Percentiles rank a stretch among this genome's conserved stretches.
phyloP scores from a whole-genome alignment of 2,113 vertebrate genomes.

The Pungitius pungitius region DNA sequence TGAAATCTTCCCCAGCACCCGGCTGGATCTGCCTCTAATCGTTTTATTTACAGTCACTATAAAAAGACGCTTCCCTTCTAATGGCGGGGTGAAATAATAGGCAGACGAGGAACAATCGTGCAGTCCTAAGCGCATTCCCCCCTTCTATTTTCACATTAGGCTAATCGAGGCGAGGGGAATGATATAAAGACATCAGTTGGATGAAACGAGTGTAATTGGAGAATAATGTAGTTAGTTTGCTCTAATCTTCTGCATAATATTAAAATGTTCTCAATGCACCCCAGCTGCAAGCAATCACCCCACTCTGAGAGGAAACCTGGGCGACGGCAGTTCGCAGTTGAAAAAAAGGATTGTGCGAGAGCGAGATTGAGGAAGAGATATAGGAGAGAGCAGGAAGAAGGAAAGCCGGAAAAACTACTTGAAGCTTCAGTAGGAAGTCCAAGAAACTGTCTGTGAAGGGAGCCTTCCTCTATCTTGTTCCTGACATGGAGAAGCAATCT shows the following conservation, averaged over 20 bases:
- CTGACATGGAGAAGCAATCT: conserved; percentile 54
- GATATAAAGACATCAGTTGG: conserved; percentile 89
- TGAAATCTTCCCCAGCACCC: conserved; percentile 81
- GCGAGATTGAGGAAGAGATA: conserved; percentile 51
- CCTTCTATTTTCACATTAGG: conserved; percentile 91
- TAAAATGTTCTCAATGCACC: conserved; percentile 86
- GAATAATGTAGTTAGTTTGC: conserved; percentile 92
- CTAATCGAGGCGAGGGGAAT: conserved; percentile 87
- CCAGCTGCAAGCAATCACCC: conserved; percentile 93
- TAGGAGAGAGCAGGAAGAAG: conserved; percentile 26
- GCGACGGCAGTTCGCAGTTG: conserved; percentile 45
- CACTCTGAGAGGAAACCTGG: conserved; percentile 75
- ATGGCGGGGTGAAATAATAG: conserved; percentile 85
- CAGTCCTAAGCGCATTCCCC: conserved; percentile 83
- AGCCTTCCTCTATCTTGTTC: conserved; percentile 50
- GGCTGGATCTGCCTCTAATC: conserved; percentile 83
- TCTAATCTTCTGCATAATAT: conserved; percentile 90
- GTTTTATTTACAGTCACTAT: conserved; percentile 87
- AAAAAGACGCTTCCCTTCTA: conserved; percentile 83
- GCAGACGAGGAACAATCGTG: conserved; percentile 83
- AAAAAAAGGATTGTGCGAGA: conserved; percentile 39
- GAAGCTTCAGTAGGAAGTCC: conserved; percentile 33
- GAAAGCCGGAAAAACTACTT: conserved; percentile 25
- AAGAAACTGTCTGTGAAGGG: conserved; percentile 40
- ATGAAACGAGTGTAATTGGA: conserved; percentile 91